Conservation (phyloP, 2,113 vertebrate genomes). For the Platysteira castanea region DNA sequence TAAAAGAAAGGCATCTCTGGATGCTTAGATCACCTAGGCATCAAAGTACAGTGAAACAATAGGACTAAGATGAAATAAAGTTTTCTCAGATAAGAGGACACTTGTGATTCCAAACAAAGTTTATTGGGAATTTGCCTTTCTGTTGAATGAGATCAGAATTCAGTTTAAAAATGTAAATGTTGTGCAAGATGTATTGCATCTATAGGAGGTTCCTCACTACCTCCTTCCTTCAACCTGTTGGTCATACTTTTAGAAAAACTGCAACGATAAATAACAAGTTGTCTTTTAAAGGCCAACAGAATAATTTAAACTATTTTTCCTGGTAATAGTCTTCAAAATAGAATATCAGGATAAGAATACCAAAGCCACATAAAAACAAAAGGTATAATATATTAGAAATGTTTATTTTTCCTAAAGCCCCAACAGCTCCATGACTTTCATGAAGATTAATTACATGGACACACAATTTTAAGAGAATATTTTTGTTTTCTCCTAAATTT, state of each 20-base stretch:
- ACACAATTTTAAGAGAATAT: background rate
- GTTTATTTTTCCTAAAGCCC: background rate
- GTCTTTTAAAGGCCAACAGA: background rate
- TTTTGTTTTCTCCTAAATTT: background rate
- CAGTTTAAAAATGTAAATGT: background rate
- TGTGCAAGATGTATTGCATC: background rate
- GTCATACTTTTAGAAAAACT: background rate
- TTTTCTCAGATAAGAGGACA: background rate
- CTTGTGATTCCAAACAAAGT: background rate
- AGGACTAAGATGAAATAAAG: background rate
- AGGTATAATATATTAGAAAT: background rate
- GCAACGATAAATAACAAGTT: accelerated
- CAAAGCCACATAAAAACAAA: background rate
- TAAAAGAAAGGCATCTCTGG: background rate
- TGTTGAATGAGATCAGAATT: background rate
- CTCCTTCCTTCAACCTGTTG: background rate
- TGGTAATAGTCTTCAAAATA: background rate
- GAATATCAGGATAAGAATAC: background rate
- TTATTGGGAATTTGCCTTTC: background rate
- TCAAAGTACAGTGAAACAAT: background rate
- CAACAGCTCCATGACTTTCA: background rate
- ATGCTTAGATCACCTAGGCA: background rate
- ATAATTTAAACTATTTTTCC: background rate
- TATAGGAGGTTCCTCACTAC: background rate
- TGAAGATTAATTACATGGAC: background rate